These are phyloP conservation scores for Basileuterus tristriatus DNA, from an alignment of 2,797 vertebrate genomes.

Conservation along the genomic window DNA sequence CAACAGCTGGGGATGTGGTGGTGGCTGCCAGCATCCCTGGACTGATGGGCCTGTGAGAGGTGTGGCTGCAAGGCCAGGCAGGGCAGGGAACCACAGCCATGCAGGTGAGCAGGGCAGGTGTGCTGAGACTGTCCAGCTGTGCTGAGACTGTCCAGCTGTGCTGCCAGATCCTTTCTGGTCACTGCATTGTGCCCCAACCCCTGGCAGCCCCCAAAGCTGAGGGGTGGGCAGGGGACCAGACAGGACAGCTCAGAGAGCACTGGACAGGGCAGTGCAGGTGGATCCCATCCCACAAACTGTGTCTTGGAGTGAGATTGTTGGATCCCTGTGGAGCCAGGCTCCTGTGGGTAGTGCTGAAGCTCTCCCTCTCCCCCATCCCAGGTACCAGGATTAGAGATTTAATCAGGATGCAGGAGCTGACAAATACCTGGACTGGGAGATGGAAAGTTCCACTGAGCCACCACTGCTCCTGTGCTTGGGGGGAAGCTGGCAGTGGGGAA, in stretches of 20 bases:
- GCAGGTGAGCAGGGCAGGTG: fast-evolving
- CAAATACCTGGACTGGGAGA: constrained; percentile 63
- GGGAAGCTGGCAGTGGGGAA: neutral
- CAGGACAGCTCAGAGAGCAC: neutral
- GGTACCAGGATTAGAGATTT: constrained; percentile 52
- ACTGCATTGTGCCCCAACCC: fast-evolving
- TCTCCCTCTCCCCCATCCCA: neutral
- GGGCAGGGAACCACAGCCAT: fast-evolving
- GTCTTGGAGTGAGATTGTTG: fast-evolving
- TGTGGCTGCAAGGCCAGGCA: neutral
- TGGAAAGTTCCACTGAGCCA: constrained; percentile 73
- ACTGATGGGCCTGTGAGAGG: fast-evolving
- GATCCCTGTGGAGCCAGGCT: neutral
- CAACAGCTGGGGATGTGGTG: neutral
- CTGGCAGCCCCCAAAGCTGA: neutral
- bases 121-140: fast-evolving
- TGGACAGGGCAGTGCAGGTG: neutral
- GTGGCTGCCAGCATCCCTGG: neutral
- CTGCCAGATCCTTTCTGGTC: neutral
- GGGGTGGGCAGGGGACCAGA: fast-evolving
- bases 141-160: neutral
- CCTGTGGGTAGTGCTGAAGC: neutral
- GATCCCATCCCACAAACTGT: fast-evolving
- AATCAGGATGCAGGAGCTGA: constrained; percentile 67
- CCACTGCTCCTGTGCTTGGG: neutral